These are phyloP conservation scores for Artibeus lituratus DNA, from an alignment of 2,797 vertebrate genomes.

Conservation along the genomic window DNA sequence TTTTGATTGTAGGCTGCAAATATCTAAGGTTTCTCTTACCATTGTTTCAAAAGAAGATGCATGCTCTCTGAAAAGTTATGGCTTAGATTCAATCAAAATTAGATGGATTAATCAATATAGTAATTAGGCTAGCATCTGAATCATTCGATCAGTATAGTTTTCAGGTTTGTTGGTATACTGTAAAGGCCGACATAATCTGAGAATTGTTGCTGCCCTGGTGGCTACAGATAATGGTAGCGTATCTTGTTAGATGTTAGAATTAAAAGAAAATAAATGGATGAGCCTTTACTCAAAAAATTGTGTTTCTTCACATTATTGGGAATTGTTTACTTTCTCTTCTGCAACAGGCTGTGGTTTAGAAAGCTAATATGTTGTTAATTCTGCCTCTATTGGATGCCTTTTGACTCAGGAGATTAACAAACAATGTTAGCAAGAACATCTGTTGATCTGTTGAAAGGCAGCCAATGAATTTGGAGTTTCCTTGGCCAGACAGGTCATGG, in stretches of 20 bases:
- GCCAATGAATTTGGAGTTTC: slow-evolving; percentile 43
- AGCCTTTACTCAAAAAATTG: not conserved
- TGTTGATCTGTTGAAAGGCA: slow-evolving; percentile 48
- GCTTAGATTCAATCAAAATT: slow-evolving; percentile 25
- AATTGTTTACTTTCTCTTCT: slow-evolving; percentile 51
- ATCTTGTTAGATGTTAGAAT: not conserved
- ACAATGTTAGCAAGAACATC: slow-evolving; percentile 42
- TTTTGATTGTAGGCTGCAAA: not conserved
- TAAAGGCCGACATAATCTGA: not conserved
- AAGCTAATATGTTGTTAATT: slow-evolving; percentile 44
- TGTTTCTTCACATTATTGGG: not conserved
- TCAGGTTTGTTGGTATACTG: not conserved
- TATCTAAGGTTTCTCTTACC: not conserved
- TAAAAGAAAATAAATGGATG: slow-evolving; percentile 12
- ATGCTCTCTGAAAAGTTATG: not conserved
- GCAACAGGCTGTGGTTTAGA: slow-evolving; percentile 29
- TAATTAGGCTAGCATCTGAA: slow-evolving; percentile 13
- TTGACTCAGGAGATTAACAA: slow-evolving; percentile 58
- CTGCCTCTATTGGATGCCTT: slow-evolving; percentile 42
- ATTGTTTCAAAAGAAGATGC: slow-evolving; percentile 20
- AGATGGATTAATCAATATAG: slow-evolving; percentile 1
- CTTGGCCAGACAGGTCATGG: not conserved
- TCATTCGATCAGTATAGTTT: slow-evolving; percentile 7
- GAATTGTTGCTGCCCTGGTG: not conserved
- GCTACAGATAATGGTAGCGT: not conserved